Evolutionary conservation across 2,888 invertebrate species (phyloP).

Genomic region (Diarsia dahlii): DNA sequence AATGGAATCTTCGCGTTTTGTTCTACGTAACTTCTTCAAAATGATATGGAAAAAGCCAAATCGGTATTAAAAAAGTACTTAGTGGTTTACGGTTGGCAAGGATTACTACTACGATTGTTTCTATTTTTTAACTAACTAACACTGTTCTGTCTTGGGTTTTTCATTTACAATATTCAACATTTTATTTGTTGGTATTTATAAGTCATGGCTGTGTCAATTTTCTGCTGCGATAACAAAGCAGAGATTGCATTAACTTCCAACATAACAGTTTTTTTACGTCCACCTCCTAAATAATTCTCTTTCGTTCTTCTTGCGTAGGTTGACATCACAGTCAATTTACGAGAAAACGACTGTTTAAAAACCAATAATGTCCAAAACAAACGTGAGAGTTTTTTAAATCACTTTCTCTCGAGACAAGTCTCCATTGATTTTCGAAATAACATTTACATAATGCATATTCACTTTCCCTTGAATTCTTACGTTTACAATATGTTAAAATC

Average conservation of each 20-base stretch:
- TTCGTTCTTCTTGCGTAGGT: background rate
- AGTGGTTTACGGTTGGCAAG: background rate
- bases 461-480: slow-evolving; percentile 62
- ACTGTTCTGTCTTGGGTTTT: no score
- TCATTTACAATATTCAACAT: background rate
- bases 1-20: background rate
- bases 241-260: background rate
- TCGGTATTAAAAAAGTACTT: background rate
- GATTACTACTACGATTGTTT: background rate
- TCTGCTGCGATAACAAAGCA: background rate
- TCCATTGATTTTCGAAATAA: slow-evolving; percentile 55
- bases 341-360: slow-evolving; percentile 25
- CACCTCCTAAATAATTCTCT: background rate
- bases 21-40: background rate
- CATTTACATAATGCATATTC: slow-evolving; percentile 61
- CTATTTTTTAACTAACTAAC: background rate
- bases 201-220: background rate
- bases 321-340: slow-evolving; percentile 1
- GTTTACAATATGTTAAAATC: slow-evolving; percentile 43
- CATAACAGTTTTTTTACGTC: background rate
- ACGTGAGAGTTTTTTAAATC: slow-evolving; percentile 28
- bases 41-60: background rate
- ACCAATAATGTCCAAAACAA: slow-evolving; percentile 23
- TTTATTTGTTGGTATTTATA: background rate
- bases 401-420: slow-evolving; percentile 56